These are phyloP conservation scores for Eupeodes latifasciatus DNA, from an alignment of 2,888 invertebrate genomes.

Conservation along the genomic window DNA sequence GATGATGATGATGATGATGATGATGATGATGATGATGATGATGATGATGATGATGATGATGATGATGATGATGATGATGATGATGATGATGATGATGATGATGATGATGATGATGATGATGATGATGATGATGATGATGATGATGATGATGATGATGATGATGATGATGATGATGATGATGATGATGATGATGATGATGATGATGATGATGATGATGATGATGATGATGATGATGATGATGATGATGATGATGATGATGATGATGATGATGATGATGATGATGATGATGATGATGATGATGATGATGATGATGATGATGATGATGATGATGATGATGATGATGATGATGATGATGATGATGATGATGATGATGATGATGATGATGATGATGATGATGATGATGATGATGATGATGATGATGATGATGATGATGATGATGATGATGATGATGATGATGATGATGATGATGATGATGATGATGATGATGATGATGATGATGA, in stretches of 20 bases:
- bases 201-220: slow-evolving; percentile 43
- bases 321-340: slow-evolving; percentile 40
- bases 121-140: slow-evolving; percentile 38
- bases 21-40: slow-evolving; percentile 40
- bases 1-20: slow-evolving; percentile 43
- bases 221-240: slow-evolving; percentile 42
- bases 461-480: slow-evolving; percentile 39
- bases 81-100: slow-evolving; percentile 40
- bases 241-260: slow-evolving; percentile 40
- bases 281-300: slow-evolving; percentile 38
- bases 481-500: slow-evolving; percentile 39
- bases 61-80: slow-evolving; percentile 37
- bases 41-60: slow-evolving; percentile 40
- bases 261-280: slow-evolving; percentile 42
- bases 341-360: slow-evolving; percentile 42
- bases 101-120: slow-evolving; percentile 37
- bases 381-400: slow-evolving; percentile 42
- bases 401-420: slow-evolving; percentile 42
- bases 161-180: slow-evolving; percentile 16
- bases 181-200: slow-evolving; percentile 41
- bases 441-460: slow-evolving; percentile 40
- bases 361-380: slow-evolving; percentile 40
- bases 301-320: slow-evolving; percentile 42
- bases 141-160: background rate
- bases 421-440: slow-evolving; percentile 42